Conservation (phyloP, 2,113 vertebrate species). For the Pangasianodon gigas region DNA sequence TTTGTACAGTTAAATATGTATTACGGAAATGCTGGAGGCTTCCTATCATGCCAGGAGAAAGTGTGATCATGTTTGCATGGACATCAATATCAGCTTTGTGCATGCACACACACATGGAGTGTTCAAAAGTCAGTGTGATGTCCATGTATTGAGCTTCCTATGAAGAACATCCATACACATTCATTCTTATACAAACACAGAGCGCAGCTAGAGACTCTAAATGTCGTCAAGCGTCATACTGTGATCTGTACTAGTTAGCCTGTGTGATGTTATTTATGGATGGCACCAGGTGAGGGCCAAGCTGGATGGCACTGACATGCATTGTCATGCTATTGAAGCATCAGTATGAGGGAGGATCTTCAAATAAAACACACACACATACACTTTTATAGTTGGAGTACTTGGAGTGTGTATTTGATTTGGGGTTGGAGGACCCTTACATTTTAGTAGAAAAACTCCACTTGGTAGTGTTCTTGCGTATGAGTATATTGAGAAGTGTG, state of each 20-base stretch:
- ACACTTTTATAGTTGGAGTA: slow-evolving; percentile 21
- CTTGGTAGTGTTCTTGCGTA: slow-evolving; percentile 19
- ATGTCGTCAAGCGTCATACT: slow-evolving; percentile 52
- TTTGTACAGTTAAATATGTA: neutral
- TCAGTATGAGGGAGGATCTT: neutral
- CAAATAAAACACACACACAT: neutral
- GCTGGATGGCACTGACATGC: slow-evolving; percentile 47
- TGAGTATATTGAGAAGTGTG: slow-evolving; percentile 6
- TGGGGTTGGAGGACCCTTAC: slow-evolving; percentile 31
- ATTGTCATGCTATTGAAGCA: slow-evolving; percentile 33
- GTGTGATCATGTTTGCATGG: neutral
- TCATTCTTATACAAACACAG: neutral
- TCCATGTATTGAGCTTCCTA: slow-evolving; percentile 18
- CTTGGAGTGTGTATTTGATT: slow-evolving; percentile 20
- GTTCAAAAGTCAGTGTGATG: slow-evolving; percentile 19
- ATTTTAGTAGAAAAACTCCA: neutral
- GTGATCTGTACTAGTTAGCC: slow-evolving; percentile 66
- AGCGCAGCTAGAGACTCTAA: slow-evolving; percentile 27
- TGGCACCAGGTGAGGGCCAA: slow-evolving; percentile 45
- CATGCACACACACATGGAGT: neutral
- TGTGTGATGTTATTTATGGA: slow-evolving; percentile 59
- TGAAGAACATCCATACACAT: slow-evolving; percentile 19
- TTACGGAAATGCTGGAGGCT: neutral
- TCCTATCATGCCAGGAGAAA: neutral
- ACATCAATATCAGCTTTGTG: slow-evolving; percentile 4